Percentiles rank a stretch among this genome's conserved stretches.
phyloP scores from a whole-genome alignment of 2,888 invertebrate species.

The Parelbella ahira region DNA sequence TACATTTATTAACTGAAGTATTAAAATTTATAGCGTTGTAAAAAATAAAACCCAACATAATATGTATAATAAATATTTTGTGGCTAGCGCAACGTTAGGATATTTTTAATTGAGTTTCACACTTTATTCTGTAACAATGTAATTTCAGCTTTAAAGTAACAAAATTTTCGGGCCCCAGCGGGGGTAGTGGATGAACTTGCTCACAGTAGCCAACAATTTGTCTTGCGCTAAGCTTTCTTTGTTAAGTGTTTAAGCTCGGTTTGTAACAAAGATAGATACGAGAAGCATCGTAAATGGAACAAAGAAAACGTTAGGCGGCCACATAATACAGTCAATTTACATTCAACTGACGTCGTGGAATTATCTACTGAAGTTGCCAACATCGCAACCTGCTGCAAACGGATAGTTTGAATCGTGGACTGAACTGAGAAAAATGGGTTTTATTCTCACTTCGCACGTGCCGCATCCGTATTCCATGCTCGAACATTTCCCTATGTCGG shows the following conservation, averaged over 20 bases:
- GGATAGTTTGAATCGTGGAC: conserved; percentile 42
- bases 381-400: conserved; percentile 50
- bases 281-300: conserved; percentile 7
- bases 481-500: conserved; percentile 26
- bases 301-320: conserved; percentile 26
- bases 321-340: conserved; percentile 40
- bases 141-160: conserved; percentile 14
- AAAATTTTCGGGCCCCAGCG: conserved; percentile 5
- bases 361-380: conserved; percentile 34
- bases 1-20: conserved; percentile 11
- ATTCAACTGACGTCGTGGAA: conserved; percentile 44
- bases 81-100: conserved; percentile 16
- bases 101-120: conserved; percentile 25
- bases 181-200: not conserved
- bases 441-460: conserved; percentile 42
- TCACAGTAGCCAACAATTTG: conserved; percentile 10
- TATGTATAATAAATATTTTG: conserved; percentile 25
- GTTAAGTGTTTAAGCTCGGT: conserved; percentile 24
- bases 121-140: conserved; percentile 19
- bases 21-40: conserved; percentile 16
- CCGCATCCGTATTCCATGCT: conserved; percentile 30
- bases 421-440: conserved; percentile 50
- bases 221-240: conserved; percentile 25
- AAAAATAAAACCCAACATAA: conserved; percentile 21
- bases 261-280: conserved; percentile 6